phyloP scores from a whole-genome alignment of 2,113 vertebrate genomes.

The Gorsachius goisagi region DNA sequence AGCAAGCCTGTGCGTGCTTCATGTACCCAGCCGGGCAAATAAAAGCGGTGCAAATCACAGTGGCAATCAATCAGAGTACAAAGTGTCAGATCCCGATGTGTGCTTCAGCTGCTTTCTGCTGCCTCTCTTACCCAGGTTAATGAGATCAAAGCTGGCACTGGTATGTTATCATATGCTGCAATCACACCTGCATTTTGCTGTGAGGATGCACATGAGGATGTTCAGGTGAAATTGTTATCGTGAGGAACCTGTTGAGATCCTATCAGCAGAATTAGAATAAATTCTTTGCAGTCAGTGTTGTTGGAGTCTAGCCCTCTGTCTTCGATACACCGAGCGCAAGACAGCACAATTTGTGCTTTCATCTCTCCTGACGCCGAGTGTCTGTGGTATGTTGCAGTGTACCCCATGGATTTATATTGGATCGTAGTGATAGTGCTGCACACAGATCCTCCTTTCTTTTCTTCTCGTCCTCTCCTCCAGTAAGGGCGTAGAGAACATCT shows the following conservation, averaged over 20 bases:
- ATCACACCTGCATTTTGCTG: neutral
- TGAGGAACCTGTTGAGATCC: neutral
- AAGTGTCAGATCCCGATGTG: neutral
- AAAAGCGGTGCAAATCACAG: fast-evolving
- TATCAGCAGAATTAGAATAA: neutral
- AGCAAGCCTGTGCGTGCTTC: neutral
- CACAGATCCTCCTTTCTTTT: neutral
- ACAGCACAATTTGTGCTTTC: neutral
- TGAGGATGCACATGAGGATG: neutral
- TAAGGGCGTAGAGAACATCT: neutral
- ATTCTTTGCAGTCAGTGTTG: neutral
- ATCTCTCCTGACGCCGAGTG: neutral
- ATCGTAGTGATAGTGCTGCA: neutral
- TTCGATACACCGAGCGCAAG: fast-evolving
- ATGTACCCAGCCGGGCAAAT: fast-evolving
- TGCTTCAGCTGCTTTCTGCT: neutral
- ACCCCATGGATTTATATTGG: neutral
- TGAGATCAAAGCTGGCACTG: neutral
- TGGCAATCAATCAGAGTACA: fast-evolving
- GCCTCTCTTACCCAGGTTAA: fast-evolving
- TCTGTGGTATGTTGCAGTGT: neutral
- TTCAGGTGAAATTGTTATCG: neutral
- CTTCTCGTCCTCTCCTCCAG: neutral
- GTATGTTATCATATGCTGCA: neutral
- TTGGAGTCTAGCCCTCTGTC: neutral